Percentiles rank a stretch among this genome's conserved stretches.
Conservation (phyloP, 30 jellyfish, hydroid and myxozoan species). For the Hydractinia echinata region DNA sequence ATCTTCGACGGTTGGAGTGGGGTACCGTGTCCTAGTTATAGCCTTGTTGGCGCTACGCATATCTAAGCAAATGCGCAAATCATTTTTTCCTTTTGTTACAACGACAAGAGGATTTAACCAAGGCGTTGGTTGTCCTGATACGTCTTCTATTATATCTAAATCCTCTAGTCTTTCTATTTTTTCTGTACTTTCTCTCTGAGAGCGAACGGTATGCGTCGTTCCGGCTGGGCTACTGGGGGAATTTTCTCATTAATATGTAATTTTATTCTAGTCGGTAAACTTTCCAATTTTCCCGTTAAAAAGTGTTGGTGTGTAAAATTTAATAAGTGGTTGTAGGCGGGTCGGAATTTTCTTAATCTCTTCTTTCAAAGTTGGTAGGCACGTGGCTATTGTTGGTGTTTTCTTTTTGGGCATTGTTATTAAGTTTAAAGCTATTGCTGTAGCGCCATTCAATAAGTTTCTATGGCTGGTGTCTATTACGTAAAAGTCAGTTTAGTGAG, state of each 20-base stretch:
- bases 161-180: background rate
- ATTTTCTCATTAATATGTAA: background rate
- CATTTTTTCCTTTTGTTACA: background rate
- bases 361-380: no score
- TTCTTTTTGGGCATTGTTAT: no score
- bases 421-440: no score
- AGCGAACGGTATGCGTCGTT: constrained; percentile 9
- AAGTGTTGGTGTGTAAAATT: no score
- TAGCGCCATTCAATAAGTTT: no score
- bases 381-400: no score
- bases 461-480: no score
- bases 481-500: no score
- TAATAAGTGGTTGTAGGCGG: no score
- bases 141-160: constrained; percentile 8
- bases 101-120: background rate
- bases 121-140: background rate
- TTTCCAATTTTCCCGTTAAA: constrained; percentile 7
- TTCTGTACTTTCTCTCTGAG: background rate
- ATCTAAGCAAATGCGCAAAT: constrained; percentile 3
- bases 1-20: constrained; percentile 27
- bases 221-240: background rate
- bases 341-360: no score
- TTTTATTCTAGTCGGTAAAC: background rate
- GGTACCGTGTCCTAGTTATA: constrained; percentile 11
- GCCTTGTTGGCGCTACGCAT: constrained; percentile 20